Base-by-base conservation (phyloP, 2,113 vertebrate species). In the Daubentonia madagascariensis region DNA sequence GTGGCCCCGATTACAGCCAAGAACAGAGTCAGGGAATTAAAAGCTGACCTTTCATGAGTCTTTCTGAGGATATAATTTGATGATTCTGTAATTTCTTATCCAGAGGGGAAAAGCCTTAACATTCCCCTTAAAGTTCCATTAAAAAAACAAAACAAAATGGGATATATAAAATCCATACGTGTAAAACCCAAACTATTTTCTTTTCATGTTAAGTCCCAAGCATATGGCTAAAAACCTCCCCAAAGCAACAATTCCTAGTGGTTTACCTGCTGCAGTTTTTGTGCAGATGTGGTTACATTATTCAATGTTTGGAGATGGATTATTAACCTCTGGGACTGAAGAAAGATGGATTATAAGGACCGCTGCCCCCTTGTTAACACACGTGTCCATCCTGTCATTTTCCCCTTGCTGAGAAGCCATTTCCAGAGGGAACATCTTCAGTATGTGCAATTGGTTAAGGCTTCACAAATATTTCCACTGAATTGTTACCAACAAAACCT, bases 401-500 rank as follows among this genome's bases (percentile, higher is more conserved):
- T 25, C 1, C 0, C 9, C 54, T 50, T 20, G 4, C 68, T 54
- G 18, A 37, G 30, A 65, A 72, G 28, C 79, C 87, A 52, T 20
- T 63, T 83, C 48, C 52, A 68, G 45, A 57, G 89, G 57, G 89
- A 67, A n/a, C 85, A 76, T 95, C 96, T 90, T 93, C 83, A 61
- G 37, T 73, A 4, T 37, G 52, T 40, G 37, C 48, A 22, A 9
- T 61, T 73, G 96, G 92, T 94, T 50, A 79, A 85, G 43, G 43
- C 76, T 95, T 95, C 80, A 72, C 87, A 87, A 80, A 96, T 89
- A 87, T 96, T 97, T 97, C 96, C 94, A 85, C 94, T 65, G 87
- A 92, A 59, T 91, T 89, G 79, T 94, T 96, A 96, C 94, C 95
- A 96, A 89, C 94, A 97, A 98, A 95, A 91, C 85, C 30, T 96